phyloP scores from a whole-genome alignment of 2,113 vertebrate genomes.

The Anoplopoma fimbria region DNA sequence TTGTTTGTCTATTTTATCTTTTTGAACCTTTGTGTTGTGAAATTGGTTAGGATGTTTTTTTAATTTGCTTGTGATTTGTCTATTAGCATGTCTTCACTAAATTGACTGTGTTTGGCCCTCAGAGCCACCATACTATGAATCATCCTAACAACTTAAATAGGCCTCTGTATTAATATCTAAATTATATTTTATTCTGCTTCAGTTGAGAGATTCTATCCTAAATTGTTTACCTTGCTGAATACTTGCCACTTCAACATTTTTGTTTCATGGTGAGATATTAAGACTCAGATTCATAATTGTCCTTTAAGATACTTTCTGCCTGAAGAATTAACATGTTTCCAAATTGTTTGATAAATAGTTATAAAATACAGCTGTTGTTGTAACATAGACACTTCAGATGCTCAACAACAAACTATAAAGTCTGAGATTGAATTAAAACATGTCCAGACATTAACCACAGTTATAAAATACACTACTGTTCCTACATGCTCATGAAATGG shows the following conservation, averaged over 20 bases:
- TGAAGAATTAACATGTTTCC: not conserved
- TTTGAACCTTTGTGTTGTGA: too few species aligned
- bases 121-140: not conserved
- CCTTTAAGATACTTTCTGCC: not conserved
- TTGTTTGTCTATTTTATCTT: not conserved
- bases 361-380: not conserved
- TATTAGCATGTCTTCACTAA: not conserved
- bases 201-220: not conserved
- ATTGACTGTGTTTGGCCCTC: not conserved
- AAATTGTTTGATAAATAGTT: not conserved
- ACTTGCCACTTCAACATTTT: not conserved
- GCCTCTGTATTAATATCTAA: not conserved
- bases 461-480: slow-evolving; percentile 18
- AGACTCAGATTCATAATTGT: not conserved
- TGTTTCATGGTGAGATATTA: not conserved
- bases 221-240: not conserved
- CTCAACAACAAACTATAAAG: not conserved
- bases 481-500: slow-evolving; percentile 12
- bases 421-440: not conserved
- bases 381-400: not conserved
- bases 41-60: too few species aligned
- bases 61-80: too few species aligned
- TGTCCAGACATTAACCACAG: slow-evolving; percentile 26
- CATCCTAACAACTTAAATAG: too few species aligned
- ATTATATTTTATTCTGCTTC: not conserved